These are phyloP conservation scores for Ianthella basta DNA, from an alignment of 37 sponge, comb jelly and placozoan genomes.

Conservation along the genomic window DNA sequence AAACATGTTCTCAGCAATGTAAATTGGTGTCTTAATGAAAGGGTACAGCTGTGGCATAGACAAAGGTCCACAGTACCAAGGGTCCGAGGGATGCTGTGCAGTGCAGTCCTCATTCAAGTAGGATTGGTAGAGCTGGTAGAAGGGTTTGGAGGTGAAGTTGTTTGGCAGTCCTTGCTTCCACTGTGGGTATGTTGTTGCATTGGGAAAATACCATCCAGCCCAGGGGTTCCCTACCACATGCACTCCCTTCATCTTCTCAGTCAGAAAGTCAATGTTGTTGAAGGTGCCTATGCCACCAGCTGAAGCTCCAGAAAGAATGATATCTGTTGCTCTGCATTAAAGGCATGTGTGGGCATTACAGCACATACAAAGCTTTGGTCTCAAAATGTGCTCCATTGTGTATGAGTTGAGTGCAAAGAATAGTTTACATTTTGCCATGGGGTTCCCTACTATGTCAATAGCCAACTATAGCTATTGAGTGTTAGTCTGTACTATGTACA, in stretches of 20 bases:
- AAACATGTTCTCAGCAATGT: constrained; percentile 32
- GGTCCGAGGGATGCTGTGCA: not conserved
- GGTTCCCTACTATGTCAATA: no score
- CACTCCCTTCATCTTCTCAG: not conserved
- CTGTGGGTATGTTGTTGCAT: not conserved
- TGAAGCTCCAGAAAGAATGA: constrained; percentile 21
- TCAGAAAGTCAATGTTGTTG: constrained; percentile 23
- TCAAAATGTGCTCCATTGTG: no score
- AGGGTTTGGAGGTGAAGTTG: not conserved
- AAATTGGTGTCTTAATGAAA: constrained; percentile 27
- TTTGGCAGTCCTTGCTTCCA: not conserved
- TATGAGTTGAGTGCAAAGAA: no score
- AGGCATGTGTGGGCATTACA: no score
- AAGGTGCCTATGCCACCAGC: constrained; percentile 32
- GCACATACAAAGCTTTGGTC: no score
- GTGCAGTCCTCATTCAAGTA: constrained; percentile 19
- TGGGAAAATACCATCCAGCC: constrained; percentile 32
- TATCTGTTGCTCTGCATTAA: not conserved
- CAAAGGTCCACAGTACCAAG: constrained; percentile 30
- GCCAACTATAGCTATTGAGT: no score
- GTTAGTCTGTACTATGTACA: no score
- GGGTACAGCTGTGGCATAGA: not conserved
- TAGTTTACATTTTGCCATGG: no score
- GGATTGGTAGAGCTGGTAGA: constrained; percentile 2
- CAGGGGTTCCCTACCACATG: constrained; percentile 21